Evolutionary conservation across 2,797 vertebrate genomes (phyloP).

Genomic region (Neopelma chrysocephalum): DNA sequence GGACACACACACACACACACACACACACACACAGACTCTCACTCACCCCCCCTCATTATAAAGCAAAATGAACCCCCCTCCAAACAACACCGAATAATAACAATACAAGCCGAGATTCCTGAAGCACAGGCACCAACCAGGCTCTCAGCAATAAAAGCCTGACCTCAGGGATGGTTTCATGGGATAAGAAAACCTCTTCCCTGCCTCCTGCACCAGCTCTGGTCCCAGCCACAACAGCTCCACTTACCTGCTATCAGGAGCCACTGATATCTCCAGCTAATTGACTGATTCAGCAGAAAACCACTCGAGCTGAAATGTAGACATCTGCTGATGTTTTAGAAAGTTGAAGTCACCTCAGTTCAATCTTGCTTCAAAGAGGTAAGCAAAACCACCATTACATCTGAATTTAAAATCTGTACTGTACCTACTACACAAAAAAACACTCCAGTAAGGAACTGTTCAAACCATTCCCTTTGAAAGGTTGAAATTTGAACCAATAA

Average conservation of each 20-base stretch:
- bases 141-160: not conserved
- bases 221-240: not conserved
- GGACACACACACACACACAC: not conserved
- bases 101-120: not conserved
- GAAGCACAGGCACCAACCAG: not conserved
- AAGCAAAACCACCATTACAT: not conserved
- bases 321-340: not conserved
- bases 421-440: not conserved
- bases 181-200: not conserved
- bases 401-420: not conserved
- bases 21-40: not conserved
- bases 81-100: not conserved
- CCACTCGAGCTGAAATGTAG: accelerated
- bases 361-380: not conserved
- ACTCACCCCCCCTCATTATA: accelerated
- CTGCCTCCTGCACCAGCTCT: not conserved
- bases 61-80: not conserved
- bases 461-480: not conserved
- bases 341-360: not conserved
- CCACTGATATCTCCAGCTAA: not conserved
- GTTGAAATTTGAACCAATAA: not conserved
- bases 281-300: not conserved
- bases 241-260: not conserved
- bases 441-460: accelerated
- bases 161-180: not conserved